Conservation (phyloP, 2,797 vertebrate species). For the Pangasius mekongensis region DNA sequence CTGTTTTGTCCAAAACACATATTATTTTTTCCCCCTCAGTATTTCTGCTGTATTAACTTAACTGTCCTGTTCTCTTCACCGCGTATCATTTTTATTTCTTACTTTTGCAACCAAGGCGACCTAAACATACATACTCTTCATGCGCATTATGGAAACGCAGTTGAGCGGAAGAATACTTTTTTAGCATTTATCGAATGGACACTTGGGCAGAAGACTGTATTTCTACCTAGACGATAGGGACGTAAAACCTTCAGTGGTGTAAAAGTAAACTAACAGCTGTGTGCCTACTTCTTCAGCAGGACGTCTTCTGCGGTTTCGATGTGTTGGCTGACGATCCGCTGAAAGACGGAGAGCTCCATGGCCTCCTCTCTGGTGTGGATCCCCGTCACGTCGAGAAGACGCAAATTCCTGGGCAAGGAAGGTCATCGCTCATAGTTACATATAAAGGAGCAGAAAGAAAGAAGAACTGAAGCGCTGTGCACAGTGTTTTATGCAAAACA, state of each 20-base stretch:
- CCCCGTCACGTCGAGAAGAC: slow-evolving; percentile 79
- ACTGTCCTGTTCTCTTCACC: not conserved
- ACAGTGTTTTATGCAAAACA: not conserved
- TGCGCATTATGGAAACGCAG: not conserved
- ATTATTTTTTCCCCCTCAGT: not conserved
- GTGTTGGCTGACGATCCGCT: slow-evolving; percentile 75
- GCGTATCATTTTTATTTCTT: not conserved
- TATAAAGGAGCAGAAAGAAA: not conserved
- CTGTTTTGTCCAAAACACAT: slow-evolving; percentile 63
- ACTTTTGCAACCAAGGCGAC: not conserved
- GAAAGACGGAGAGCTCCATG: slow-evolving; percentile 81
- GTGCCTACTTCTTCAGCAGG: slow-evolving; percentile 80
- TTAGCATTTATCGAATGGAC: not conserved
- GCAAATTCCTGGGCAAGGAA: slow-evolving; percentile 75
- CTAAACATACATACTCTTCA: not conserved
- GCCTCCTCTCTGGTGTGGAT: slow-evolving; percentile 78
- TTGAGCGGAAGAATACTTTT: not conserved
- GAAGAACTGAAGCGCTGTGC: not conserved
- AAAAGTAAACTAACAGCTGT: not conserved
- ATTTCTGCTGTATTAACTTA: not conserved
- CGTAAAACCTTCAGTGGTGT: not conserved
- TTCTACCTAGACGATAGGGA: not conserved
- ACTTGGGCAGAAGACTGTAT: not conserved
- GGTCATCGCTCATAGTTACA: not conserved
- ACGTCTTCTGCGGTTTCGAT: slow-evolving; percentile 74